A percentile compares a stretch with the other conserved stretches of the same genome.
Conservation (phyloP, 1,140 invertebrate species). For the Platyscapa corneri region DNA sequence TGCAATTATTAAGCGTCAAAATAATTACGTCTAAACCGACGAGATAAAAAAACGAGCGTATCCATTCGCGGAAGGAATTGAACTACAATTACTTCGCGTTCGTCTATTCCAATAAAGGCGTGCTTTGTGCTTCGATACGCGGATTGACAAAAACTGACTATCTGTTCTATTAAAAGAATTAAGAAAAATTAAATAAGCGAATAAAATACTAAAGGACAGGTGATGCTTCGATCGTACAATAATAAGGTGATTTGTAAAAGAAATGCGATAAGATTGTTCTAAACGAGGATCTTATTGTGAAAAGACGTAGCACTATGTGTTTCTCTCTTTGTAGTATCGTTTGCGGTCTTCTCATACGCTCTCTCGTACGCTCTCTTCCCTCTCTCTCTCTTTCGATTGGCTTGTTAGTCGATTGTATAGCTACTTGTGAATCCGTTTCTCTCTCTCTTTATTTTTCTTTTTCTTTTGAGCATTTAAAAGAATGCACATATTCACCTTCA, state of each 20-base stretch:
- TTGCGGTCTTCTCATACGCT: conserved; percentile 59
- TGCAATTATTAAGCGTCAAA: background rate
- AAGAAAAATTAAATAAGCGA: background rate
- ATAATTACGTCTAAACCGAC: background rate
- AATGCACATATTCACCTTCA: background rate
- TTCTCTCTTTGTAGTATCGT: conserved; percentile 50
- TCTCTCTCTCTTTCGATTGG: conserved; percentile 52
- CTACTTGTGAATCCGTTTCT: background rate
- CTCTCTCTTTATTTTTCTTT: background rate
- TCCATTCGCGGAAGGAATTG: background rate
- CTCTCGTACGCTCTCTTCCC: background rate
- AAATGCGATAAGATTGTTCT: conserved; percentile 7
- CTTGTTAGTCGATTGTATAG: conserved; percentile 63
- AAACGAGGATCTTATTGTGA: conserved; percentile 37
- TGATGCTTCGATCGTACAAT: background rate
- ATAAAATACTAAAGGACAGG: background rate
- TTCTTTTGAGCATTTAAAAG: conserved; percentile 9
- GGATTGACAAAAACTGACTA: background rate
- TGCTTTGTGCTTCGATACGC: background rate
- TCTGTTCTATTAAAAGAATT: background rate
- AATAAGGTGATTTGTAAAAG: conserved; percentile 5
- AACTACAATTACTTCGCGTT: background rate
- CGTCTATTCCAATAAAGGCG: background rate
- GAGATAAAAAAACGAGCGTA: background rate
- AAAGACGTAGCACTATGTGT: background rate